Evolutionary conservation across 37 sponge, comb jelly and placozoan genomes (phyloP), one percentile per base, ranked within the genome.

Genomic region (Chondrilla cf. caribensis): DNA sequence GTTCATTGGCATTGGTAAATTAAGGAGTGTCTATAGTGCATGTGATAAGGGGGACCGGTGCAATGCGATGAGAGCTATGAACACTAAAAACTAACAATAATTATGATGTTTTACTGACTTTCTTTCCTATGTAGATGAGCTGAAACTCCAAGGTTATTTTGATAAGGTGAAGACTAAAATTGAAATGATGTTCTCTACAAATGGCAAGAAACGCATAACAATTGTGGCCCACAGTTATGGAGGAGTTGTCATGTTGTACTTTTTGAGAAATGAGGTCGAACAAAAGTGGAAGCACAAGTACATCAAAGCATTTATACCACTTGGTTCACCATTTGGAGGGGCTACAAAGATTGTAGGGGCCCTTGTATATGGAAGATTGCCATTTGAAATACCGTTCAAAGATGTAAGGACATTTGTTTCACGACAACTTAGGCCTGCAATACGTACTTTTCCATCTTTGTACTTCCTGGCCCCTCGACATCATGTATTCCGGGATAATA

Each of bases 191-290:
- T 98, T 91, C 65, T 6, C 43, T 14, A 73, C 38, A 17, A 91
- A 86, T 41, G 79, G 75, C 25, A 89, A 93, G 58, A 86, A 68
- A 35, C 60, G 35, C 25, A 89, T 98, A 22, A 84, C 91, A 7
- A 70, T 95, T 17, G 76, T 98, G 19, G 84, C 84, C 36, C 96
- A 98, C 83, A 96, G 96, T 76, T 82, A 95, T 82, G 99, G 99
- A 0, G 82, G 89, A n/a, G 89, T 87, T 36, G 68, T 81, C 31
- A 58, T 83, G 7, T 88, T 97, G 26, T 92, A 91, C 88, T 95
- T 97, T 84, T 85, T 97, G 40, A 92, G 84, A 14, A 67, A 92
- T 59, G 70, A 35, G 9, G 89, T 90, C 19, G 77, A 60, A 32
- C 89, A 91, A 58, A 60, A 58, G 6, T 98, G 99, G 99, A 98